These are phyloP conservation scores for Platichthys stellatus DNA, from an alignment of 2,113 vertebrate species.

Conservation along the genomic window DNA sequence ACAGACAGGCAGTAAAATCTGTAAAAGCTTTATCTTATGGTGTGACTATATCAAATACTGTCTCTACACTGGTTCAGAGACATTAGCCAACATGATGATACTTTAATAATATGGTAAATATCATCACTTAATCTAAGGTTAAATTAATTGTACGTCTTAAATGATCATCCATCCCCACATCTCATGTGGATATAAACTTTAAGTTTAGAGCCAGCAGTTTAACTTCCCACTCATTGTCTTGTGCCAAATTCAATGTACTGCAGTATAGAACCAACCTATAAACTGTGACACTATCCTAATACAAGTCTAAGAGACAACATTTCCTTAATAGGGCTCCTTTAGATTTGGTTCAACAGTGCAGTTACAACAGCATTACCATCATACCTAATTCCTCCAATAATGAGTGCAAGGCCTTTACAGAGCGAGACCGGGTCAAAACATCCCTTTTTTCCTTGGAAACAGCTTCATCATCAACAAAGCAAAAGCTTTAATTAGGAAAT, in stretches of 20 bases:
- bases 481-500: constrained; percentile 33
- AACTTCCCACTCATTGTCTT: neutral
- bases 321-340: neutral
- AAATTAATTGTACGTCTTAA: too few relatives aligned
- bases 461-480: constrained; percentile 38
- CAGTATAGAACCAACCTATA: neutral
- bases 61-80: too few relatives aligned
- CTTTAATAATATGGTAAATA: too few relatives aligned
- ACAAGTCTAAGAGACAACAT: neutral
- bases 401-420: constrained; percentile 10
- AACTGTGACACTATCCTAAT: neutral
- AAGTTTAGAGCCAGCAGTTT: neutral
- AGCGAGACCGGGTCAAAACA: constrained; percentile 12
- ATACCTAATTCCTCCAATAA: constrained; percentile 11
- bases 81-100: too few relatives aligned
- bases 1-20: too few relatives aligned
- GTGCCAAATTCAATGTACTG: neutral
- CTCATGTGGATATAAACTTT: too few relatives aligned
- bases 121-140: too few relatives aligned
- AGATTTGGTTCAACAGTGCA: neutral
- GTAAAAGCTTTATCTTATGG: too few relatives aligned
- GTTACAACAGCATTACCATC: neutral
- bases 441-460: constrained; percentile 27
- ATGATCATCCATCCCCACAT: too few relatives aligned
- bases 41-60: too few relatives aligned